Evolutionary conservation across 2,113 vertebrate species (phyloP).

Genomic region (Pyxicephalus adspersus): DNA sequence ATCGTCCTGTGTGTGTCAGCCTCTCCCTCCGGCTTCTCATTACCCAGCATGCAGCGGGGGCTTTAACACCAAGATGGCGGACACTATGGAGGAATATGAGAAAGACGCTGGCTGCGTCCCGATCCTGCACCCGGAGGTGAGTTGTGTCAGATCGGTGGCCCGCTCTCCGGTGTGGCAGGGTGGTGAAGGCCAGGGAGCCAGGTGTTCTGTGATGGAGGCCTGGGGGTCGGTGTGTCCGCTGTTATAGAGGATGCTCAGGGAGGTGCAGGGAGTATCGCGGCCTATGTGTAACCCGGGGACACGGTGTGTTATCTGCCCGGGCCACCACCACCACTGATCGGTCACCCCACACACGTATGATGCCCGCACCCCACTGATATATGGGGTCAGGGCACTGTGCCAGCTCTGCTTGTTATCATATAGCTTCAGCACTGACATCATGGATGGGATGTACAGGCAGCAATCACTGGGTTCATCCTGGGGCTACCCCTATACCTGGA

Average conservation of each 20-base stretch:
- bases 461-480: no score
- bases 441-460: no score
- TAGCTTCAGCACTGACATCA: no score
- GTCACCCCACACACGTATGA: no score
- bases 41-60: slow-evolving; percentile 89
- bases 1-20: slow-evolving; percentile 5
- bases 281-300: slow-evolving; percentile 2
- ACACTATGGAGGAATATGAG: slow-evolving; percentile 92
- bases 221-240: neutral
- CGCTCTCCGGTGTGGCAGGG: neutral
- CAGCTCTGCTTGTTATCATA: no score
- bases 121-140: slow-evolving; percentile 93
- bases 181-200: neutral
- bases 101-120: slow-evolving; percentile 93
- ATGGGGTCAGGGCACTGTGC: no score
- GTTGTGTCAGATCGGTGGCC: slow-evolving; percentile 9
- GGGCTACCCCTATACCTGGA: no score
- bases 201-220: neutral
- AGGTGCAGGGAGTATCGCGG: slow-evolving; percentile 2
- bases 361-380: no score
- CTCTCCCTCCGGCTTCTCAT: slow-evolving; percentile 59
- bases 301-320: neutral
- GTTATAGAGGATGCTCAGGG: slow-evolving; percentile 11
- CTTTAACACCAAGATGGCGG: slow-evolving; percentile 92
- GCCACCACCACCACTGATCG: no score